Evolutionary conservation across 1,140 invertebrate species (phyloP), one percentile per base, ranked within the genome.

Genomic region (Rhizoglyphus robini): DNA sequence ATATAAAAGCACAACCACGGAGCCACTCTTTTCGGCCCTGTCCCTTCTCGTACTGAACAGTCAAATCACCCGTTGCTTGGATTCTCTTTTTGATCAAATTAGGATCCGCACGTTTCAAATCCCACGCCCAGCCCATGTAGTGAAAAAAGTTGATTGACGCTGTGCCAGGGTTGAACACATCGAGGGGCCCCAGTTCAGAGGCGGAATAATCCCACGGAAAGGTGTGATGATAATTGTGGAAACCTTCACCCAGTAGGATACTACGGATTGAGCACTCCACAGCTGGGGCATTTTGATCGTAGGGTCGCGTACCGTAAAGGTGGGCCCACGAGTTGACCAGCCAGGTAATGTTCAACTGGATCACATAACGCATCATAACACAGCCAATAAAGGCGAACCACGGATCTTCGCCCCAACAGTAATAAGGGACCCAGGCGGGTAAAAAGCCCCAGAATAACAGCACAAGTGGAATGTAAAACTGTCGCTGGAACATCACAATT

Each of bases 261-360:
- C 87, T 65, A 0, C 87, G 80, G 0, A 89, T 87, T 18, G 79
- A 75, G 71, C 88, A 88, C 75, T 90, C 81, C 0, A 84, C 75
- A 3, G 88, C 86, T 73, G 85, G 86, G 69, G 89, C 88, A 29
- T 68, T 61, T 18, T 71, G 68, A 75, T 97, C 93, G 74, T 96
- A 98, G 0, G 93, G 93, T 72, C 84, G 86, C 63, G 82, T 82
- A 57, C 94, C 94, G 78, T 87, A 92, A 71, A 91, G 81, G 77
- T 96, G 93, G 1, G 92, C 92, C 20, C 88, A 88, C 65, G 88
- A 92, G 76, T n/a, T n/a, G n/a, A n/a, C n/a, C n/a, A n/a, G n/a
- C n/a, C n/a, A n/a, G n/a, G n/a, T n/a, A n/a, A n/a, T 97, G 73
- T 98, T 90, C n/a, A 96, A 78, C 11, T 84, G 86, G 70, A 88